Evolutionary conservation across 1,140 invertebrate species (phyloP).

Genomic region (Orchesella cincta): DNA sequence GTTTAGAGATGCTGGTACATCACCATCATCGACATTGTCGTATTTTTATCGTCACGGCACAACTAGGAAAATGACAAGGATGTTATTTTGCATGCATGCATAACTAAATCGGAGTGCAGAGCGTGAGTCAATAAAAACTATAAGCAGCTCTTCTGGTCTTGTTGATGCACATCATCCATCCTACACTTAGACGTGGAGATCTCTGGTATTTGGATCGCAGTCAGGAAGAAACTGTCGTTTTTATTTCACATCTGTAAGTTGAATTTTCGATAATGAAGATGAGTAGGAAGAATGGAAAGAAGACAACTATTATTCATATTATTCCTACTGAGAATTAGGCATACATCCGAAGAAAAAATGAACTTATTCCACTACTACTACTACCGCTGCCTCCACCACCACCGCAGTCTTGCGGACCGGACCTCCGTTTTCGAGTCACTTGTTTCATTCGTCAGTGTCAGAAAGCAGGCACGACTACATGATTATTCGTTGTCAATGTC

Average conservation of each 20-base stretch:
- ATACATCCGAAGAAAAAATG: not conserved
- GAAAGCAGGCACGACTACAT: not conserved
- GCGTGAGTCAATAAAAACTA: conserved; percentile 7
- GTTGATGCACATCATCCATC: not conserved
- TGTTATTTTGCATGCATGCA: not conserved
- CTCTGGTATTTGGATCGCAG: not conserved
- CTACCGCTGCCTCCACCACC: not conserved
- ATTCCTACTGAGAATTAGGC: conserved; percentile 15
- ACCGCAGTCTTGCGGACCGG: not conserved
- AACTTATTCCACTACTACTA: not conserved
- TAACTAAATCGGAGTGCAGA: not conserved
- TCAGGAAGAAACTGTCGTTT: not conserved
- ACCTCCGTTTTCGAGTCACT: conserved; percentile 2
- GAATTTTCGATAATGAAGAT: not conserved
- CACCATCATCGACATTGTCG: not conserved
- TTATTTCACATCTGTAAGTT: not conserved
- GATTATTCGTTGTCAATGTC: conserved; percentile 7
- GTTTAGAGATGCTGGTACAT: conserved; percentile 1
- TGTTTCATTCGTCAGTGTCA: conserved; percentile 12
- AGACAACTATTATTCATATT: conserved; percentile 5
- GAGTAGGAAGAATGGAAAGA: not conserved
- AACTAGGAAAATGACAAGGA: conserved; percentile 11
- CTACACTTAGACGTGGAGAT: not conserved
- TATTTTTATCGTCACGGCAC: not conserved
- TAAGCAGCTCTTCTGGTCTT: not conserved